Base-by-base conservation (phyloP, 2,113 vertebrate genomes). In the Microcebus griseorufus region DNA sequence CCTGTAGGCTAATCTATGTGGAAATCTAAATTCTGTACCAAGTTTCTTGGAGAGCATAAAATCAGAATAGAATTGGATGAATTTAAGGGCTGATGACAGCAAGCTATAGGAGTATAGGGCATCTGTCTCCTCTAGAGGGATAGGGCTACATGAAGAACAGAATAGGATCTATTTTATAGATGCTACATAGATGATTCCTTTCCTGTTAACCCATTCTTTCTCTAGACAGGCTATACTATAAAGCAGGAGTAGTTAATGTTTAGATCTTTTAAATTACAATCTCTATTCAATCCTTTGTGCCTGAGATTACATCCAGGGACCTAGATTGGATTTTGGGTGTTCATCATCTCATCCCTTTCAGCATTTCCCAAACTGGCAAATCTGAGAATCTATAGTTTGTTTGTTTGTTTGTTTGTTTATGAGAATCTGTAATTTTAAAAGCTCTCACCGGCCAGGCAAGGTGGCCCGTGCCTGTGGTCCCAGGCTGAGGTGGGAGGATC, bases 1-100 rank as follows among this genome's bases (percentile, higher is more conserved):
- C 79, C 81, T 32, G 8, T 37, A 39, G 87, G 42, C 90, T 75
- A n/a, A 69, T 79, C 73, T 48, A 0, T 29, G 51, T 29, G 37
- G 62, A 89, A 64, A 88, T 79, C 42, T 34, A 25, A 34, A 64
- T 23, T 37, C 78, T 86, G 1, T 53, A 51, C 34, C 45, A 3
- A 17, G 39, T 83, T 89, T 94, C 92, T 58, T 75, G 83, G 94
- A 89, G n/a, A 79, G 55, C 67, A 48, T 67, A 39, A 42, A 62
- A 81, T 83, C 83, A 90, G 32, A 73, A 62, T 16, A 14, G 90
- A 70, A 25, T 70, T n/a, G 39, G 65, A 42, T 85, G 64, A 67
- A 12, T 32, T 37, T 79, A 75, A 87, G 51, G 88, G 78, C 55
- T 75, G 17, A 9, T 53, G 83, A 83, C 55, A 70, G 23, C 29